Conservation (phyloP, 2,113 vertebrate species). For the Entomyzon cyanotis region DNA sequence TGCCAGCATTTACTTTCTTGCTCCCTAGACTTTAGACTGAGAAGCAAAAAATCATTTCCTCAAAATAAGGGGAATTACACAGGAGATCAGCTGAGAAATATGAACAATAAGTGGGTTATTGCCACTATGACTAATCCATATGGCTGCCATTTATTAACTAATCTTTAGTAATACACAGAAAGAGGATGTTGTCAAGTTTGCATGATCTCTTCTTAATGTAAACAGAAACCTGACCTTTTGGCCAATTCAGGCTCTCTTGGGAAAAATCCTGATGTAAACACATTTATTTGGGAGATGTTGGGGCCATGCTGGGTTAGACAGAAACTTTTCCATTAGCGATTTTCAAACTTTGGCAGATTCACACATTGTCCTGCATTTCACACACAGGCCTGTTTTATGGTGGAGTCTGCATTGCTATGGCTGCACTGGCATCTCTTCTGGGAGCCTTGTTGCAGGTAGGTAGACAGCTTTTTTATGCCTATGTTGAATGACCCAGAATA, state of each 20-base stretch:
- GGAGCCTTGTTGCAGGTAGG: constrained; percentile 89
- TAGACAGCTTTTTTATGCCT: not conserved
- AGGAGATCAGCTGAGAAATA: not conserved
- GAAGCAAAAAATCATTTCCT: not conserved
- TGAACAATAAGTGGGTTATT: not conserved
- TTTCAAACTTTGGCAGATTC: not conserved
- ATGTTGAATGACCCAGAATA: not conserved
- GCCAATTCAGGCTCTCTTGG: not conserved
- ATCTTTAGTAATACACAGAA: not conserved
- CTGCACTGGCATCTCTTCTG: constrained; percentile 87
- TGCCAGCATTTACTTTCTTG: not conserved
- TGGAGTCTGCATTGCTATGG: constrained; percentile 90
- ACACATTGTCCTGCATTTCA: not conserved
- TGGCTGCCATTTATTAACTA: not conserved
- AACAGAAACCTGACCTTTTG: not conserved
- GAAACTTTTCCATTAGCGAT: not conserved
- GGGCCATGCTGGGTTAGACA: not conserved
- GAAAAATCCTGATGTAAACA: not conserved
- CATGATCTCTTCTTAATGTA: not conserved
- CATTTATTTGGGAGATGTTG: not conserved
- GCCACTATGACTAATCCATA: not conserved
- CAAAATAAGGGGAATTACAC: not conserved
- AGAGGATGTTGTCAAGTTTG: not conserved
- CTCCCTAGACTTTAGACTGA: not conserved
- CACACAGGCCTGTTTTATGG: constrained; percentile 88